Evolutionary conservation across 2,113 vertebrate genomes (phyloP), one percentile per base, ranked within the genome.

Genomic region (Lampris megalopsis): DNA sequence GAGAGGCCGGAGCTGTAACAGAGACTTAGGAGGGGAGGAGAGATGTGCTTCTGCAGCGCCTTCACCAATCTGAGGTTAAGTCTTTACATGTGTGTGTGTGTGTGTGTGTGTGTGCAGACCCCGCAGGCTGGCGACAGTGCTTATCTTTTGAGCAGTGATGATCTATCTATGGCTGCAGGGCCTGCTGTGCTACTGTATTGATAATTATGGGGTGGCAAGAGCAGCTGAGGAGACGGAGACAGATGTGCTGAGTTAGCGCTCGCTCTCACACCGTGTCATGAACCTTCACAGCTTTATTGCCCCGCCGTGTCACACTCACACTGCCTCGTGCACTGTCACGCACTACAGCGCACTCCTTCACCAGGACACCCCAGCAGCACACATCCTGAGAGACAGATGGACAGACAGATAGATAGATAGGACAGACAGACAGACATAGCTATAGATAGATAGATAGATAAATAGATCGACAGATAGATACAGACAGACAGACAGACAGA

Each of bases 191-290:
- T 68, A 73, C 50, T 0, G 38, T 80, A 86, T 87, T 76, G 89
- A 91, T 92, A 75, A 86, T 86, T 77, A 68, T 47, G 59, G 54
- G 54, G 72, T 82, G 80, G 78, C 84, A 82, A 91, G 77, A 81
- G 83, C 75, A 77, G 79, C 85, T 43, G 71, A 76, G 87, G 85
- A 90, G 56, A 85, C 66, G 49, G 5, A 67, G 76, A 83, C 84
- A 87, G 78, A 73, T 87, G 47, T 91, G 90, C 88, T 92, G 85
- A 92, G 77, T 84, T 83, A 74, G 87, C 82, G 81, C 69, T 86
- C 77, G 80, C 59, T 37, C 63, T 40, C 41, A 24, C 24, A 24
- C 24, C 24, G 24, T 24, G 24, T 24, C 24, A 24, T 24, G 24
- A 24, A 24, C 24, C 24, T 24, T 24, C 24, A 24, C 24, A 24